Conservation (phyloP, 2,113 vertebrate genomes). For the Sardina pilchardus region DNA sequence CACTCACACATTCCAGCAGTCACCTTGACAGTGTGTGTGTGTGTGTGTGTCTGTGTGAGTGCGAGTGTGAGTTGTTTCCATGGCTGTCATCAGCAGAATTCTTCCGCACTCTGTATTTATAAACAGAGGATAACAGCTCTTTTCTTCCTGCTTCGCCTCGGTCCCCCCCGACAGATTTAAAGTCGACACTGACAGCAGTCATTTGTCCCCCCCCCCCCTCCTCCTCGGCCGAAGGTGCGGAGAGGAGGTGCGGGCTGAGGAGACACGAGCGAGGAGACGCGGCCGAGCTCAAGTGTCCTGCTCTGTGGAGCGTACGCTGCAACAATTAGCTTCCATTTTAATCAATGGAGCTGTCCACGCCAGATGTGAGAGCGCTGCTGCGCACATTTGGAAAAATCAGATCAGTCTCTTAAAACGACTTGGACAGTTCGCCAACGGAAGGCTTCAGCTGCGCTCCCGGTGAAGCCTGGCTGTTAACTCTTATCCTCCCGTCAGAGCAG, state of each 20-base stretch:
- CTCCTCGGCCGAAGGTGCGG: neutral
- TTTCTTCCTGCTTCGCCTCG: neutral
- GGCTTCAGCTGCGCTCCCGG: too few relatives aligned
- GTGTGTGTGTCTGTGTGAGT: neutral
- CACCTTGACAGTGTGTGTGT: constrained; percentile 11
- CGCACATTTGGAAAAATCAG: too few relatives aligned
- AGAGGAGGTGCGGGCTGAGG: neutral
- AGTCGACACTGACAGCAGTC: neutral
- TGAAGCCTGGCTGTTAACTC: too few relatives aligned
- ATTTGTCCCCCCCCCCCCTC: neutral
- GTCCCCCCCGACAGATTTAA: neutral
- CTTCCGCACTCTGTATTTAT: constrained; percentile 5
- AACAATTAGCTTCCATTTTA: too few relatives aligned
- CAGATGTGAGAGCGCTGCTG: too few relatives aligned
- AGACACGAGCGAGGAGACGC: neutral
- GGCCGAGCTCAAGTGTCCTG: too few relatives aligned
- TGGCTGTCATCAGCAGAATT: constrained; percentile 8
- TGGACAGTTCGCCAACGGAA: too few relatives aligned
- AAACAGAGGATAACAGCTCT: constrained; percentile 9
- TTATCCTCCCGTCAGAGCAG: neutral
- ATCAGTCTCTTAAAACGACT: too few relatives aligned
- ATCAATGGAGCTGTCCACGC: too few relatives aligned
- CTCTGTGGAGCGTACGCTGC: too few relatives aligned
- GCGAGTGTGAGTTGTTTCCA: constrained; percentile 8
- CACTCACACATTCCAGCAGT: neutral